phyloP scores from a whole-genome alignment of 2,888 invertebrate species.

The Auanema freiburgensis region DNA sequence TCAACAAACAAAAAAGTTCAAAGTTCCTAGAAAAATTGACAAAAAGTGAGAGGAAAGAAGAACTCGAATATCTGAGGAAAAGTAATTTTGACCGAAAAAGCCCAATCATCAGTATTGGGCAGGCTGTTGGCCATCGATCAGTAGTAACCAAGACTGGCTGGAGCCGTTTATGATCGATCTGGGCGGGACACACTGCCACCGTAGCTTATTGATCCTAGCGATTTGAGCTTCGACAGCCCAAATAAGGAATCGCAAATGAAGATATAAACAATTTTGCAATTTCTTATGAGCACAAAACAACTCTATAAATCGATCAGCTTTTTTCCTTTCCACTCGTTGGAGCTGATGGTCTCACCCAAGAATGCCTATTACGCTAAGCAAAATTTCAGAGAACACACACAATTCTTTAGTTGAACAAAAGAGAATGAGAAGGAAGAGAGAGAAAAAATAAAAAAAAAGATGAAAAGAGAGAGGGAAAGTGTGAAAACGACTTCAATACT shows the following conservation, averaged over 20 bases:
- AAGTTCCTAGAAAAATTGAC: not conserved
- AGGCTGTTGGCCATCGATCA: constrained; percentile 20
- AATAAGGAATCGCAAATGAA: too few species aligned
- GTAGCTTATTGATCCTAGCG: too few species aligned
- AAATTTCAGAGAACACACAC: constrained; percentile 4
- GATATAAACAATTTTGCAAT: too few species aligned
- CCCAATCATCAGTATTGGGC: constrained; percentile 25
- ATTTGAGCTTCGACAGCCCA: too few species aligned
- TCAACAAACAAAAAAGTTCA: not conserved
- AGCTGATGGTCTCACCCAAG: too few species aligned
- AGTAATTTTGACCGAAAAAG: not conserved
- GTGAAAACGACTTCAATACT: constrained; percentile 1
- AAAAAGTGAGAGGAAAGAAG: not conserved
- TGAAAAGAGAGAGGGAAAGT: not conserved
- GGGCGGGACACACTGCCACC: constrained; percentile 15
- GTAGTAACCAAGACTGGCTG: constrained; percentile 16
- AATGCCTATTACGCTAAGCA: not conserved
- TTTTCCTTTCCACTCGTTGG: too few species aligned
- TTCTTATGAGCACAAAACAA: too few species aligned
- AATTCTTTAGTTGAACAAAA: not conserved
- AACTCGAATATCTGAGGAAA: not conserved
- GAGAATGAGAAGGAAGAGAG: not conserved
- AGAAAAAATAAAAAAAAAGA: not conserved
- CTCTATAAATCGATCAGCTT: too few species aligned
- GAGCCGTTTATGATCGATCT: constrained; percentile 21